These are phyloP conservation scores for Chrysopa pallens DNA, from an alignment of 1,140 invertebrate genomes.

Conservation along the genomic window DNA sequence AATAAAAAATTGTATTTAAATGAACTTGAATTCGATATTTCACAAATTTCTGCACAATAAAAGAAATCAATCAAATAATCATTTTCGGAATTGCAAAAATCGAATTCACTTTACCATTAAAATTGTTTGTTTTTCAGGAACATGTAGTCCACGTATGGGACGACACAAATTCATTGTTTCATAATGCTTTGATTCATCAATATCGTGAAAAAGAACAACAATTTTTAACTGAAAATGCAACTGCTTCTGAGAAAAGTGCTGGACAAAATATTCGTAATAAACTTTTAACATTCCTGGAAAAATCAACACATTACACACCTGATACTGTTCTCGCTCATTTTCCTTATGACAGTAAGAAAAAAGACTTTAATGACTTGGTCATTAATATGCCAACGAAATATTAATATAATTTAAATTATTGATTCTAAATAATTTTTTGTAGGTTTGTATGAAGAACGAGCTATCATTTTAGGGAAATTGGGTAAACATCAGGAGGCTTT, in stretches of 20 bases:
- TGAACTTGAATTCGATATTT: too few relatives aligned
- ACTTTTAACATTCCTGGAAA: conserved; percentile 67
- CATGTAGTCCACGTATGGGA: conserved; percentile 82
- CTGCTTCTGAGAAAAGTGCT: conserved; percentile 37
- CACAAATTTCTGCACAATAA: too few relatives aligned
- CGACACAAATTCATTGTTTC: conserved; percentile 70
- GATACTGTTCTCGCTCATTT: conserved; percentile 80
- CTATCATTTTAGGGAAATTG: conserved; percentile 75
- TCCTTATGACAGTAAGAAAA: conserved; percentile 58
- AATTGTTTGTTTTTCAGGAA: conserved; percentile 31
- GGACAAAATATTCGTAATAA: conserved; percentile 50
- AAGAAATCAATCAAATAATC: too few relatives aligned
- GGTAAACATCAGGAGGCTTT: conserved; percentile 86
- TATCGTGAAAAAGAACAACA: conserved; percentile 50
- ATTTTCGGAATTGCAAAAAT: too few relatives aligned
- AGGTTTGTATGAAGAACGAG: conserved; percentile 78
- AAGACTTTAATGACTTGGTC: conserved; percentile 47
- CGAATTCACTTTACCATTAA: too few relatives aligned
- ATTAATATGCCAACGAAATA: too few relatives aligned
- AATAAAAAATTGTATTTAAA: too few relatives aligned
- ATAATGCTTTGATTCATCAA: conserved; percentile 77
- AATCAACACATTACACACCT: conserved; percentile 66
- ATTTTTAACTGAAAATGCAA: conserved; percentile 30
- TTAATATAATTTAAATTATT: conserved; percentile 18
- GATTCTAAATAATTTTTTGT: conserved; percentile 8